Evolutionary conservation across 2,113 vertebrate species (phyloP).

Genomic region (Amazona vittata): DNA sequence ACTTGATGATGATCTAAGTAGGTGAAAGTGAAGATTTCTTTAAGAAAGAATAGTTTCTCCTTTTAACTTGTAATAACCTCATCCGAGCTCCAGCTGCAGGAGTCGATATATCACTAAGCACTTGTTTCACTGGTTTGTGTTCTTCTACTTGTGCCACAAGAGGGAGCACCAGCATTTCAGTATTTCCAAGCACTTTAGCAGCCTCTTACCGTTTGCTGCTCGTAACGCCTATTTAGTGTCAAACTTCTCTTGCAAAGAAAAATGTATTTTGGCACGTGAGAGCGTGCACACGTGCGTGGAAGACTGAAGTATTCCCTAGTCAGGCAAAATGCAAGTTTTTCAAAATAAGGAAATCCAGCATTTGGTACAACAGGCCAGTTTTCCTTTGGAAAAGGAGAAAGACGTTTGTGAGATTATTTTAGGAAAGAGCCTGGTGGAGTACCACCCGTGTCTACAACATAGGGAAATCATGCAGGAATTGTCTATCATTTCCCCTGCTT

Average conservation of each 20-base stretch:
- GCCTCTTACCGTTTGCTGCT: neutral
- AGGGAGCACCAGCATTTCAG: conserved; percentile 58
- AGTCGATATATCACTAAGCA: neutral
- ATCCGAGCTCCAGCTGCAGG: neutral
- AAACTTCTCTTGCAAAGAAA: neutral
- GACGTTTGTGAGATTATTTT: no score
- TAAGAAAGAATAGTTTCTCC: neutral
- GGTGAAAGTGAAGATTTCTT: neutral
- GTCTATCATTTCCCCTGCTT: neutral
- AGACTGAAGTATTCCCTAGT: neutral
- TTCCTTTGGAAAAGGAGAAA: neutral
- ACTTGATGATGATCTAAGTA: neutral
- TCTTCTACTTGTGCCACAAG: conserved; percentile 38
- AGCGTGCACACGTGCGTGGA: neutral
- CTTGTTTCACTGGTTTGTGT: neutral
- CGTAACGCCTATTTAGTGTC: neutral
- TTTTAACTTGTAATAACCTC: neutral
- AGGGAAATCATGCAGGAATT: neutral
- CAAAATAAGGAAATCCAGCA: neutral
- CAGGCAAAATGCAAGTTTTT: neutral
- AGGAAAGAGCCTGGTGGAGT: neutral
- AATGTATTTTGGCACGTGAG: neutral
- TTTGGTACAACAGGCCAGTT: neutral
- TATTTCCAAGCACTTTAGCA: neutral
- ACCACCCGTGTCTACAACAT: neutral